phyloP scores from a whole-genome alignment of 1,140 invertebrate genomes.

The Heliconius hewitsoni region DNA sequence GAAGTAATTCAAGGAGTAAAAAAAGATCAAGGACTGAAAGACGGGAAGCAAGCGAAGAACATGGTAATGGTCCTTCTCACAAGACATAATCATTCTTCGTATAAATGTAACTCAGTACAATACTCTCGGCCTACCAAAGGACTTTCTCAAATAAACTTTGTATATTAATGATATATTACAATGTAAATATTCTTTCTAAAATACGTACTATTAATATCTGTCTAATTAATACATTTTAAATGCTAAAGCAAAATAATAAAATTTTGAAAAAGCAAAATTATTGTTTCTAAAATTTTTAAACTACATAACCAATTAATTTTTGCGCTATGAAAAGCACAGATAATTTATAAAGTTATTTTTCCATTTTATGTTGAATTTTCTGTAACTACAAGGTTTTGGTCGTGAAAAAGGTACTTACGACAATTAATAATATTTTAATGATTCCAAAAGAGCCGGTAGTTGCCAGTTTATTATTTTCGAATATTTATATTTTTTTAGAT shows the following conservation, averaged over 20 bases:
- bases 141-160: neutral
- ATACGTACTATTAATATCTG: neutral
- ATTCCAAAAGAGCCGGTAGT: neutral
- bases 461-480: neutral
- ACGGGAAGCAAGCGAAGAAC: conserved; percentile 19
- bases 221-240: neutral
- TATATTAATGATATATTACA: neutral
- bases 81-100: conserved; percentile 51
- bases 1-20: neutral
- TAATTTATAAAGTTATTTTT: neutral
- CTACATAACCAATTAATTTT: neutral
- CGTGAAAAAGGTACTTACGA: neutral
- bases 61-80: conserved; percentile 31
- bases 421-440: neutral
- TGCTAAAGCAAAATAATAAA: conserved; percentile 6
- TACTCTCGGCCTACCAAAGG: neutral
- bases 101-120: neutral
- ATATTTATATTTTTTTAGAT: neutral
- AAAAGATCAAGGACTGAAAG: neutral
- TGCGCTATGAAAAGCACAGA: neutral
- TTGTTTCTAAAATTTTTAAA: neutral
- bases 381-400: neutral
- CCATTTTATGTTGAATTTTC: neutral
- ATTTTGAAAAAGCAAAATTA: neutral
- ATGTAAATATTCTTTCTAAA: neutral